Evolutionary conservation across 2,888 invertebrate species (phyloP), one percentile per base, ranked within the genome.

Genomic region (Halictus ligatus): DNA sequence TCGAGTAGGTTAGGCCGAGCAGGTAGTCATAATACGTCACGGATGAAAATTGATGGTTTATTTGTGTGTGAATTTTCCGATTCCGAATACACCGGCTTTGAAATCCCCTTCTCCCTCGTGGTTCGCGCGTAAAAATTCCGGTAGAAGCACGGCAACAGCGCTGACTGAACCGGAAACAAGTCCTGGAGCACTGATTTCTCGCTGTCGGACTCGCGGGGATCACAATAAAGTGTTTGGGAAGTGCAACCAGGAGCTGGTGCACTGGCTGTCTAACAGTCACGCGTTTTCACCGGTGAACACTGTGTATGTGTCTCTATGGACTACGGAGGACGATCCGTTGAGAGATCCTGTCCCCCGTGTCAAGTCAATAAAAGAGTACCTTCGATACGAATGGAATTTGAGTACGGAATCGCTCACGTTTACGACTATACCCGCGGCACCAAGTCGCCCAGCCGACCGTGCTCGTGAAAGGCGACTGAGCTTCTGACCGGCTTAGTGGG

Each of bases 381-480:
- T 40, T 21, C 35, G 35, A 50, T 74, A 73, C 79, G 75, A 72
- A 83, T 82, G 76, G 88, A 85, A 83, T 88, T 88, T 81, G 35
- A 50, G 69, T 80, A 43, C 76, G 78, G 5, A 73, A 73, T 80
- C 75, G 80, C 79, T 87, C 87, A 78, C 87, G 71, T 83, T 84
- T 86, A 80, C 60, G 43, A 80, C 75, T 48, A 43, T 75, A 76
- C 4, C 35, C 75, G 84, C 84, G 60, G 58, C 79, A 84, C 78
- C 78, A 58, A 60, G 78, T 58, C 87, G 67, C 89, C 91, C 91
- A 88, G 79, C 84, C 92, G 80, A 87, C 84, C 89, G 89, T 87
- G 88, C 92, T 92, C 90, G 93, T 93, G 93, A 94, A 93, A 94
- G 93, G 92, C 92, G 89, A 94, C 94, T 91, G 91, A 87, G 89